A percentile compares a stretch with the other conserved stretches of the same genome.
phyloP scores from a whole-genome alignment of 2,888 invertebrate species.

The Euzophera pinguis region DNA sequence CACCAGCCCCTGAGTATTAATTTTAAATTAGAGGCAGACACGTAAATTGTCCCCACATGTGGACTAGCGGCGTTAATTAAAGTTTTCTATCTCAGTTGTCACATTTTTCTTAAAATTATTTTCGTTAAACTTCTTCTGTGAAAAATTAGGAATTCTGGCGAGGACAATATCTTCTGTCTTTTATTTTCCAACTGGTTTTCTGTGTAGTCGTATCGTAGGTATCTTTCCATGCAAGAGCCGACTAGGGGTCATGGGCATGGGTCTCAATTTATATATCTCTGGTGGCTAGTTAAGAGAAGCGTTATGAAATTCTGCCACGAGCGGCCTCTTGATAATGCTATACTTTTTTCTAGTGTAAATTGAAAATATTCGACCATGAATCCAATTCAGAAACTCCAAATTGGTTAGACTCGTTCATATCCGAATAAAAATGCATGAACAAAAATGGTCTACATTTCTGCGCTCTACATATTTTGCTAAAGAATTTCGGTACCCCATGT shows the following conservation, averaged over 20 bases:
- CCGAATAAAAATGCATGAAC: neutral
- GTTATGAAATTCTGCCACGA: no score
- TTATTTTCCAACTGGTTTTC: neutral
- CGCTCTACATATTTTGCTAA: neutral
- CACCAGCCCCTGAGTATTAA: conserved; percentile 64
- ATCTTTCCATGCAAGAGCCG: no score
- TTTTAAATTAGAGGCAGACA: conserved; percentile 68
- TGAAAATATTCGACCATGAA: no score
- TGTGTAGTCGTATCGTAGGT: no score
- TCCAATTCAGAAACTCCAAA: no score
- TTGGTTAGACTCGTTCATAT: no score
- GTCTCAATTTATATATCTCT: no score
- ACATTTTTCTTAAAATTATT: conserved; percentile 25
- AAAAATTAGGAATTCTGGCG: no score
- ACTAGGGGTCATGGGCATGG: no score
- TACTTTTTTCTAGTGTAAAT: no score
- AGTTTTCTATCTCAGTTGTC: conserved; percentile 41
- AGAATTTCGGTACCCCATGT: conserved; percentile 18
- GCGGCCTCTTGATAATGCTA: no score
- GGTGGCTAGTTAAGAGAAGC: no score
- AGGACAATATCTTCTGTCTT: neutral
- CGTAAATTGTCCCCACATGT: conserved; percentile 64
- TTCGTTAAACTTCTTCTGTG: conserved; percentile 16
- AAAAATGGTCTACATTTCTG: neutral
- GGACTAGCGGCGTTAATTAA: conserved; percentile 54